Evolutionary conservation across 2,113 vertebrate genomes (phyloP), one percentile per base, ranked within the genome.

Genomic region (Caretta caretta): DNA sequence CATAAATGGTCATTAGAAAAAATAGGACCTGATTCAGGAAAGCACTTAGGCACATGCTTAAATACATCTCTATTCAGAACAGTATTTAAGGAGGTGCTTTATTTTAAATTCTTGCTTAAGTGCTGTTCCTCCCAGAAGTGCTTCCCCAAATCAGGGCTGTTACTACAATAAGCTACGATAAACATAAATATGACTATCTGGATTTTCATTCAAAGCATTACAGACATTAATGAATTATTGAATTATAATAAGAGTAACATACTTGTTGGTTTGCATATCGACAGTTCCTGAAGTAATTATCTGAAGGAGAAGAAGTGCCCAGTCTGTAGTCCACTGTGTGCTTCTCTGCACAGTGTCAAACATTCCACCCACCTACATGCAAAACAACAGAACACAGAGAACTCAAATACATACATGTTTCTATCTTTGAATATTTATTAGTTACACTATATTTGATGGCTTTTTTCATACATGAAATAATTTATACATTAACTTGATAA

Each of bases 251-350:
- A 6, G 17, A 31, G 46, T 57, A 35, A 94, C 89, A 0, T 97
- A 98, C 98, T 95, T 98, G 97, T 98, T 98, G 51, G 96, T 98
- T 87, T 99, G 98, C 93, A 98, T 96, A 88, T 97, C 98, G 11
- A 98, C 98, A 1, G 98, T 98, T 82, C 98, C 98, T 1, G 98
- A 98, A 11, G 98, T 98, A 82, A 98, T 96, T 62, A 97, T 97
- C 94, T 98, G 98, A 8, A 98, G 98, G 3, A 98, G 98, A 8
- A 99, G 96, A 31, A 99, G 97, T 4, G 98, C 98, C 98, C 98
- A 98, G 84, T 98, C 98, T 1, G 98, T 96, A 8, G 98, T 98
- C 96, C 98, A 97, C 78, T 98, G 98, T 5, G 97, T 97, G 51
- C 98, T 98, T 79, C 98, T 96, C 97, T 98, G 98, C 22, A 98